Evolutionary conservation across 1,140 invertebrate species (phyloP).

Genomic region (Drosophila leontia): DNA sequence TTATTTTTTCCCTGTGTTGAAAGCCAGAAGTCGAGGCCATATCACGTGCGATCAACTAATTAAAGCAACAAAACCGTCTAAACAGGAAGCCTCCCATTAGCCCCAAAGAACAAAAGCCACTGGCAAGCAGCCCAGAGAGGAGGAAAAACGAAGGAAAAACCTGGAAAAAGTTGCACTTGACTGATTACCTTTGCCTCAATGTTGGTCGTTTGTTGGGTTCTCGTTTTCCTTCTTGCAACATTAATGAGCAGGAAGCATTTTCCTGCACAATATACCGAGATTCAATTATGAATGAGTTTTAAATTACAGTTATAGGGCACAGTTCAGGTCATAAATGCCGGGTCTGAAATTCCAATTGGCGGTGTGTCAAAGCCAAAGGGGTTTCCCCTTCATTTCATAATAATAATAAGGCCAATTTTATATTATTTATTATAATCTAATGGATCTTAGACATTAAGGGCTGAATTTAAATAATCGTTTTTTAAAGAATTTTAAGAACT

Average conservation of each 20-base stretch:
- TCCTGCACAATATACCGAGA: conserved; percentile 54
- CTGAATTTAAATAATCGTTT: no score
- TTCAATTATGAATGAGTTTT: conserved; percentile 78
- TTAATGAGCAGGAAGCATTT: conserved; percentile 65
- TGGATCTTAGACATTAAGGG: neutral
- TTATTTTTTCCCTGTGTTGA: neutral
- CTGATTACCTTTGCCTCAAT: conserved; percentile 53
- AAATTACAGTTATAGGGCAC: conserved; percentile 64
- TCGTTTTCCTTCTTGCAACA: conserved; percentile 47
- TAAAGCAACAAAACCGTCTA: conserved; percentile 75
- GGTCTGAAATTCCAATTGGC: conserved; percentile 1
- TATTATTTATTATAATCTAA: neutral
- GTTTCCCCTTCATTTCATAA: neutral
- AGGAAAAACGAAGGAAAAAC: conserved; percentile 7
- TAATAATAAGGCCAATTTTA: neutral
- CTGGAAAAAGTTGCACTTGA: conserved; percentile 65
- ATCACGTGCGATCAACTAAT: conserved; percentile 83
- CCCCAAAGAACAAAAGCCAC: conserved; percentile 60
- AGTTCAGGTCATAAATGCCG: conserved; percentile 19
- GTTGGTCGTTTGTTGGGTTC: conserved; percentile 3
- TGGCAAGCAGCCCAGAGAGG: conserved; percentile 10
- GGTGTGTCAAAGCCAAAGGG: conserved; percentile 11
- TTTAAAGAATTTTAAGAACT: neutral
- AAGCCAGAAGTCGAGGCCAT: conserved; percentile 30
- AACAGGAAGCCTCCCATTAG: conserved; percentile 81